phyloP scores from a whole-genome alignment of 2,113 vertebrate genomes.

The Coreoperca whiteheadi region DNA sequence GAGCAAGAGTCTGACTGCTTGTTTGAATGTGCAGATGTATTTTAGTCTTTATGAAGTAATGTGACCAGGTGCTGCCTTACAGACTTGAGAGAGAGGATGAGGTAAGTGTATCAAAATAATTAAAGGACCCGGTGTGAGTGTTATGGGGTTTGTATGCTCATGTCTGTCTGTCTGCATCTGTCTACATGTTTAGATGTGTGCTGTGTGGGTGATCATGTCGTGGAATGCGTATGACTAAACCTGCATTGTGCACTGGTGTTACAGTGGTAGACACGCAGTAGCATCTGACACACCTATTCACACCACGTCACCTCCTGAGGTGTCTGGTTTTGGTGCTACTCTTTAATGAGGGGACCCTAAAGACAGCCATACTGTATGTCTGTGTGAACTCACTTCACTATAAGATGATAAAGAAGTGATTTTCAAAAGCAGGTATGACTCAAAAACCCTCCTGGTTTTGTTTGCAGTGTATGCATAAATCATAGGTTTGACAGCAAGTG shows the following conservation, averaged over 20 bases:
- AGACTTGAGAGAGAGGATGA: slow-evolving; percentile 53
- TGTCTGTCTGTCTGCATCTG: slow-evolving; percentile 47
- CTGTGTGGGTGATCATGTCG: slow-evolving; percentile 51
- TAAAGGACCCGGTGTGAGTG: slow-evolving; percentile 36
- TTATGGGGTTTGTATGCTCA: not conserved
- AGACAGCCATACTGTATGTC: not conserved
- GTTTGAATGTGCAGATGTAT: slow-evolving; percentile 27
- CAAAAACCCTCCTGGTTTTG: not conserved
- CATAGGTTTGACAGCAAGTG: slow-evolving; percentile 38
- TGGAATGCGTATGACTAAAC: slow-evolving; percentile 73
- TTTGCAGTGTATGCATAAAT: slow-evolving; percentile 13
- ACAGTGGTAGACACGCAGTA: slow-evolving; percentile 27
- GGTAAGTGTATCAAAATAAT: slow-evolving; percentile 57
- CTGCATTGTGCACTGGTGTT: not conserved
- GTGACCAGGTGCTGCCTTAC: slow-evolving; percentile 42
- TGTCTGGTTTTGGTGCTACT: slow-evolving; percentile 51
- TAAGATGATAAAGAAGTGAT: slow-evolving; percentile 7
- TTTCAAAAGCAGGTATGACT: slow-evolving; percentile 23
- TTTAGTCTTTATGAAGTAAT: slow-evolving; percentile 53
- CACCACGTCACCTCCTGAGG: slow-evolving; percentile 43
- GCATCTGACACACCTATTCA: slow-evolving; percentile 57
- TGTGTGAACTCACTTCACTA: not conserved
- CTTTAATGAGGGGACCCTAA: slow-evolving; percentile 19
- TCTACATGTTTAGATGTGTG: slow-evolving; percentile 46
- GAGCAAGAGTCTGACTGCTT: not conserved